phyloP scores from a whole-genome alignment of 2,113 vertebrate genomes.

The Corythornis vintsioides region DNA sequence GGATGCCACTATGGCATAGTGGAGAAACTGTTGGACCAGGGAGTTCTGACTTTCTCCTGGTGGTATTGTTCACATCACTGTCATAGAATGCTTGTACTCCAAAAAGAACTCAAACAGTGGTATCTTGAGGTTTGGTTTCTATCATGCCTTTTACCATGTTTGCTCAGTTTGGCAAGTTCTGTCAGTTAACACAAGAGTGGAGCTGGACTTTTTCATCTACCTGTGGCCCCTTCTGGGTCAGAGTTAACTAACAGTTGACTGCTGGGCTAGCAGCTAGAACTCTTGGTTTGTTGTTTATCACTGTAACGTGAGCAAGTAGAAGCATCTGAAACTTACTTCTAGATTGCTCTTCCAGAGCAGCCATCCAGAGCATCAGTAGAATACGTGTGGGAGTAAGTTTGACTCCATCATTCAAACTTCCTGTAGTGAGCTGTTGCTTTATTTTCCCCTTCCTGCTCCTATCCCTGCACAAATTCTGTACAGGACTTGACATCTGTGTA shows the following conservation, averaged over 20 bases:
- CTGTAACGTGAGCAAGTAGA: constrained; percentile 15
- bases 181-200: background rate
- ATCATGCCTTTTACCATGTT: background rate
- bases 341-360: constrained; percentile 20
- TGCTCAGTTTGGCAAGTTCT: background rate
- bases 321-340: constrained; percentile 8
- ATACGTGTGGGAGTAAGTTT: constrained; percentile 47
- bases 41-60: background rate
- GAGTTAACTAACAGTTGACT: constrained; percentile 29
- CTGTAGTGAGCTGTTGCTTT: constrained; percentile 57
- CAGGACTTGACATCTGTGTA: constrained; percentile 47
- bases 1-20: background rate
- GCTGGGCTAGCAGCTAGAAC: constrained; percentile 14
- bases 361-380: constrained; percentile 35
- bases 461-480: constrained; percentile 66
- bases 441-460: constrained; percentile 58
- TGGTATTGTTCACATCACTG: background rate
- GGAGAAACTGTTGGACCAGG: background rate
- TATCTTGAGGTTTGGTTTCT: background rate
- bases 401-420: constrained; percentile 42
- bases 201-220: background rate
- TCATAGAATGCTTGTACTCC: background rate
- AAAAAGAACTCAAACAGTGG: background rate
- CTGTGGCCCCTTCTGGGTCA: background rate
- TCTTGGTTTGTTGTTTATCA: background rate